These are phyloP conservation scores for Nothocercus nigrocapillus DNA, from an alignment of 2,113 vertebrate genomes.

Conservation along the genomic window DNA sequence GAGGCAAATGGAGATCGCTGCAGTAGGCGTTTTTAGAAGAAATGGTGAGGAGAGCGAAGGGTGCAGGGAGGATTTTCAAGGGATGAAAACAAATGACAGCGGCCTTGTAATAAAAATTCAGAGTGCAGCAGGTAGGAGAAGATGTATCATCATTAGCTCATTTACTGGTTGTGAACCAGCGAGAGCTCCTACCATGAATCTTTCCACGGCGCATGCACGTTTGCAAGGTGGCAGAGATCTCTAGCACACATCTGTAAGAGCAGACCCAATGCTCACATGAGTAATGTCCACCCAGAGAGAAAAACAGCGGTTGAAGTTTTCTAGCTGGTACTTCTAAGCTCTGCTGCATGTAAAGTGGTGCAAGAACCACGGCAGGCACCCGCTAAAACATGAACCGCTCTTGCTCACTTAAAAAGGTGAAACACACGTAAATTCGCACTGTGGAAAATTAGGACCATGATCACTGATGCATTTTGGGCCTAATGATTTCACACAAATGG, in stretches of 20 bases:
- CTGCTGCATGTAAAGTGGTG: fast-evolving
- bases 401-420: neutral
- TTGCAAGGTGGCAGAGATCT: constrained; percentile 35
- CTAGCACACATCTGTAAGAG: neutral
- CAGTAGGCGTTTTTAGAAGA: constrained; percentile 54
- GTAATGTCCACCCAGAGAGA: neutral
- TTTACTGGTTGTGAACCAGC: constrained; percentile 60
- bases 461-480: neutral
- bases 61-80: constrained; percentile 53
- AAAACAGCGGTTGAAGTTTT: neutral
- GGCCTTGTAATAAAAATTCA: constrained; percentile 70
- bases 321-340: neutral
- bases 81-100: constrained; percentile 67
- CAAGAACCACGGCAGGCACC: neutral
- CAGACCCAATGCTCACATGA: neutral
- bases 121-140: constrained; percentile 56
- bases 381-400: fast-evolving
- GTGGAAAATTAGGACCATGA: neutral
- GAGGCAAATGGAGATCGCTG: constrained; percentile 61
- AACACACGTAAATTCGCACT: neutral
- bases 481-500: neutral
- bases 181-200: constrained; percentile 60
- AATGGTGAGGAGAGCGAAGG: constrained; percentile 23
- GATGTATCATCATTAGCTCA: constrained; percentile 72
- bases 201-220: neutral